Conservation (phyloP, 2,113 vertebrate species). For the Microtus pennsylvanicus region DNA sequence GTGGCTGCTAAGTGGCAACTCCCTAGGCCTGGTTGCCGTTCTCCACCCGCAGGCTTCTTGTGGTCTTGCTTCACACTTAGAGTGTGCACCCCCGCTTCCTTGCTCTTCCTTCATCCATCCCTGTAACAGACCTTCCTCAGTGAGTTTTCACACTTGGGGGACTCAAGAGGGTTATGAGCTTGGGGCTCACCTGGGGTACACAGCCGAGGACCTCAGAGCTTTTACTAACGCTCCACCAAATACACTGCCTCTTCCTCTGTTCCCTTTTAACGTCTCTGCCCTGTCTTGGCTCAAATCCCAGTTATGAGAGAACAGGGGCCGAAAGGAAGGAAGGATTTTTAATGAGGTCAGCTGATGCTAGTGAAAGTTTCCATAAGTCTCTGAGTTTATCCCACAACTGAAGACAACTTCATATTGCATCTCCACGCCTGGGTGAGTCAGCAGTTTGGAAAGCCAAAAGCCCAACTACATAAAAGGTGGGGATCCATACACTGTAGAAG, state of each 20-base stretch:
- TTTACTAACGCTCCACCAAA: neutral
- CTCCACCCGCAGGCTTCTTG: neutral
- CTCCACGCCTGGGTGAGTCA: neutral
- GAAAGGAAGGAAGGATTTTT: neutral
- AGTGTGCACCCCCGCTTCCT: accelerated
- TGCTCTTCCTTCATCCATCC: neutral
- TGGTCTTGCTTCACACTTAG: too few species aligned
- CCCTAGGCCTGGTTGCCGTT: neutral
- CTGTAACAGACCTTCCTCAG: neutral
- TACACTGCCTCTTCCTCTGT: neutral
- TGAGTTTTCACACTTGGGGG: neutral
- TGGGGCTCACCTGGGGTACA: neutral
- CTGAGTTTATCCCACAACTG: neutral
- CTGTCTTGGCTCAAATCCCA: neutral
- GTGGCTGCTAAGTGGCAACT: neutral
- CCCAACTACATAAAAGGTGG: neutral
- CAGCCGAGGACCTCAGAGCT: neutral
- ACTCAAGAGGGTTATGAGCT: neutral
- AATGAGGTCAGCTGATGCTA: neutral
- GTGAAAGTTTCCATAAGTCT: neutral
- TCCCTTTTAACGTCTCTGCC: neutral
- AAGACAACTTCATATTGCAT: neutral
- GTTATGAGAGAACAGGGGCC: neutral
- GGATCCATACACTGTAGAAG: neutral
- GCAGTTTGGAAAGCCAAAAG: neutral